Evolutionary conservation across 2,113 vertebrate genomes (phyloP), one percentile per base, ranked within the genome.

Genomic region (Tragelaphus scriptus): DNA sequence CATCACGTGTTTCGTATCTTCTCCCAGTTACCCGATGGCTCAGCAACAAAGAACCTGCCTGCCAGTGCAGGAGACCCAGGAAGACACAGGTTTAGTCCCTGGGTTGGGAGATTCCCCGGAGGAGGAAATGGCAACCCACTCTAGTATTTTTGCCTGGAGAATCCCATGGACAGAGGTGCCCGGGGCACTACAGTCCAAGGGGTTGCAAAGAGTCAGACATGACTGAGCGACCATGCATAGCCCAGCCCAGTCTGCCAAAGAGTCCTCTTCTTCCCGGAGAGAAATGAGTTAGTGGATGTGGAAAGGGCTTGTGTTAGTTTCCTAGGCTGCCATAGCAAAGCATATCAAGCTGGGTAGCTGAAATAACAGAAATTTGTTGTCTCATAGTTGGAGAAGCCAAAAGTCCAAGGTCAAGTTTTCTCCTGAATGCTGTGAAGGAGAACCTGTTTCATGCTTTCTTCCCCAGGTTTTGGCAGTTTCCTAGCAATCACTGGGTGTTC

Each of bases 1-100:
- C 15, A 30, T 10, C 1, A 0, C 4, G 26, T 11, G 6, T 26
- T 87, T 15, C 2, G 3, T 49, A 8, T 53, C 59, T 81, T 81
- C 86, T 94, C 14, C 81, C 21, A 19, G 1, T 23, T 14, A 1
- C 36, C 93, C 3, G 28, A 75, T 13, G 71, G 23, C 36, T 77
- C 25, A 44, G 23, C 40, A 44, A 26, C 40, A 77, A 25, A 77
- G 71, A 77, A 44, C 12, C 40, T 17, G 3, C 36, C 23, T 77
- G 71, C 71, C 36, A 26, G 6, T 44, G 23, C 71, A 44, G 71
- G 23, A 77, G 71, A 77, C 71, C 23, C 36, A 14, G 71, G 71
- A 44, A 77, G 23, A 44, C 28, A 63, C 6, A 63, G 13, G 28
- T 15, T 77, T 23, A 1, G 5, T 26, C 71, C 36, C 71, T 77